Base-by-base conservation (phyloP, 1,140 invertebrate genomes). In the Drosophila guanche region DNA sequence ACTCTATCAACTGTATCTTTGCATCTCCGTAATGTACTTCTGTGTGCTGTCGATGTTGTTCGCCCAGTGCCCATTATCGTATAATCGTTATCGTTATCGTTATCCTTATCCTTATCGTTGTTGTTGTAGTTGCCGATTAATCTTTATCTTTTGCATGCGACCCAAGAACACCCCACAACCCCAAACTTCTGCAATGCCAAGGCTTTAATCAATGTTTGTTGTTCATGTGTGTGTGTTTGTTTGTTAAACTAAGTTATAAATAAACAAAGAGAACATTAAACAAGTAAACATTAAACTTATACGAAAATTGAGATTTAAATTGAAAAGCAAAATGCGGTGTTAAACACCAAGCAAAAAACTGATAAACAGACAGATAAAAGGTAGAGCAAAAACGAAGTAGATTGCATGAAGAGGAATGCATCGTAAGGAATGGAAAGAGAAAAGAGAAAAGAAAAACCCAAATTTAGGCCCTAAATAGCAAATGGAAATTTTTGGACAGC, bases 301-400 rank as follows among this genome's bases (percentile, higher is more conserved):
- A 85, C 56, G 61, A 86, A 77, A 61, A 76, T 67, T 67, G 61
- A 66, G 63, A 85, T 56, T 71, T 60, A 76, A 75, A 86, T 56
- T 71, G 58, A 83, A 71, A 88, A 88, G 84, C 84, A 88, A 88
- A 84, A 88, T 62, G 41, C 71, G 83, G 83, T 88, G 83, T 88
- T 74, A 62, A 88, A 88, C 83, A 88, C 83, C 84, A 89, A 63
- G 42, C 51, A 48, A 8, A 58, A 56, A 61, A 12, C 45, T 51
- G 6, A 59, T 62, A 22, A 41, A 23, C 46, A 52, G 22, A 41
- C 29, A 45, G 47, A 55, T 45, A 5, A 48, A 61, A 33, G 16
- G 22, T 12, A 23, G 16, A 20, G 16, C 16, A 20, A 46, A 25
- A 51, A 50, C 47, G 45, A 68, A 73, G 62, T 50, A 43, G 59